These are phyloP conservation scores for Lucifuga dentata DNA, from an alignment of 2,113 vertebrate species.

Conservation along the genomic window DNA sequence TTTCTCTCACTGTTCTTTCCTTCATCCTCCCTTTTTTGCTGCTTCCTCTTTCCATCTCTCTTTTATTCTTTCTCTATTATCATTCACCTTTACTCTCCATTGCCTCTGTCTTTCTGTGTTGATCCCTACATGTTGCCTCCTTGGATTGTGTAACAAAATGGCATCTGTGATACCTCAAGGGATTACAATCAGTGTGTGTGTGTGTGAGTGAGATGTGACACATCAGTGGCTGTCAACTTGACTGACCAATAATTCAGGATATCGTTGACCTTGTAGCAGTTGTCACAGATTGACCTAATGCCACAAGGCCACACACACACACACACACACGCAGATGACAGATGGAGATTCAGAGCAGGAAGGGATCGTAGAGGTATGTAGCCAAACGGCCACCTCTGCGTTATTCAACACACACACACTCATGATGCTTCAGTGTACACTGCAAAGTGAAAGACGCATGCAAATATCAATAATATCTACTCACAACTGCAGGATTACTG, in stretches of 20 bases:
- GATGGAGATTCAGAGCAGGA: constrained; percentile 40
- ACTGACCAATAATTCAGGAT: constrained; percentile 15
- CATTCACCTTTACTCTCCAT: constrained; percentile 27
- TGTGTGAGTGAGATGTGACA: constrained; percentile 4
- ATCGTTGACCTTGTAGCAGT: constrained; percentile 54
- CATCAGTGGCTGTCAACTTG: constrained; percentile 39
- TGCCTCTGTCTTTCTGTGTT: constrained; percentile 16
- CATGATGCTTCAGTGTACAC: constrained; percentile 1
- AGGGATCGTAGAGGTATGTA: too few relatives aligned
- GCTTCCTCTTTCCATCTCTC: too few relatives aligned
- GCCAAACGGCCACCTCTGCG: too few relatives aligned
- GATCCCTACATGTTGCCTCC: constrained; percentile 26
- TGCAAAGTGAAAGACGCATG: background rate
- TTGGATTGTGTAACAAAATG: constrained; percentile 50
- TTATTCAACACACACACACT: constrained; percentile 7
- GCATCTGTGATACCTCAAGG: constrained; percentile 38
- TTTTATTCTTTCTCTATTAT: background rate
- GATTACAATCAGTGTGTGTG: constrained; percentile 29
- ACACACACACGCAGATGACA: constrained; percentile 24
- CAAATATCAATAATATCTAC: constrained; percentile 31
- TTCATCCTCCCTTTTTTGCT: constrained; percentile 15
- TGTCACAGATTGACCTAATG: constrained; percentile 34
- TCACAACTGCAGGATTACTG: background rate
- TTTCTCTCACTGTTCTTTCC: background rate
- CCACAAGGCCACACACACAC: constrained; percentile 22